Base-by-base conservation (phyloP, 2,888 invertebrate genomes). In the Criorhina ranunculi region DNA sequence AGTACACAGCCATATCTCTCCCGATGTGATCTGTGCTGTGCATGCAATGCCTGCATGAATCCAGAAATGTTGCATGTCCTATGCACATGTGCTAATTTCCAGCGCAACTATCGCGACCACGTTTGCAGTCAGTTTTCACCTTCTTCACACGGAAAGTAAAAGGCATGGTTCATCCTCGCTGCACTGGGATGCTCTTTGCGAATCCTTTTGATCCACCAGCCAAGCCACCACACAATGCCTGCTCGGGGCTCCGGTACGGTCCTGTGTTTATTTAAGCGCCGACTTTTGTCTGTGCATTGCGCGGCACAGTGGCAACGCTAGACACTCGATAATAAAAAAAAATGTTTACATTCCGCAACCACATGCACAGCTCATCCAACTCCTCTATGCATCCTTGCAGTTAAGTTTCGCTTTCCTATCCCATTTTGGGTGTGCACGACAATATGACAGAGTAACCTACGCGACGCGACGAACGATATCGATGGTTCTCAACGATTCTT, bases 71-170 rank as follows among this genome's bases (percentile, higher is more conserved):
- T 62, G 55, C 69, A 46, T 55, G 73, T 73, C 73, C 55, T 76
- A 46, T 53, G 35, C 57, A 73, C 49, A 73, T 80, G 79, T 80
- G 85, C 85, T 85, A 79, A 85, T 85, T 79, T 85, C 62, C 62
- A 79, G 57, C 33, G 51, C 79, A 62, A 67, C 51, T 53, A 80
- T 66, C 40, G 59, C 49, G 51, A 60, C 60, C 44, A 62, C 37
- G 64, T 85, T 64, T 78, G 51, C 15, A 31, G 69, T 57, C 15
- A 31, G 69, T 75, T 85, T 83, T 83, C 83, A 83, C 79, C 83
- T 83, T 67, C 75, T 75, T 66, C 17, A 49, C 46, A 62, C 75
- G 53, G 75, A 85, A 85, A 85, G 85, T 85, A 85, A 85, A 85
- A 79, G 85, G 42, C 57, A 79, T 51, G 31, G 11, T n/a, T n/a